Evolutionary conservation across 1,140 invertebrate genomes (phyloP), one percentile per base, ranked within the genome.

Genomic region (Apis dorsata): DNA sequence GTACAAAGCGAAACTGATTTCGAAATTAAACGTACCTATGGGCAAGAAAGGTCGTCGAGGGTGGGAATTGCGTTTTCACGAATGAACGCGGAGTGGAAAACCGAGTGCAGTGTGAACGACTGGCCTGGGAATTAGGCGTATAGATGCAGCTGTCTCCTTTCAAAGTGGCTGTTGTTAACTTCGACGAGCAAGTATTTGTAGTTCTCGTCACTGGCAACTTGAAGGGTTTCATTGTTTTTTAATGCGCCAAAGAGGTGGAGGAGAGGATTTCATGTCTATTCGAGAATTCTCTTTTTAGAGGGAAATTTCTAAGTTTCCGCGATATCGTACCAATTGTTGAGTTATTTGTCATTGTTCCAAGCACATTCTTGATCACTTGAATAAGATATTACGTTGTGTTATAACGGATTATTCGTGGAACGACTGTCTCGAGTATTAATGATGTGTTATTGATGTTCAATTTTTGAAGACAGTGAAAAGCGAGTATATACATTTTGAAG

Each of bases 111-210:
- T 63, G 79, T 65, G 60, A 66, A 81, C 68, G 79, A 80, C 78
- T 72, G 57, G 57, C 44, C 70, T 80, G 79, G 70, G 60, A 81
- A 81, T 75, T 75, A 81, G 62, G 28, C 71, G 51, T 66, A 57
- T 17, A 44, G 60, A 53, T 44, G 34, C 71, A 62, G 77, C 34
- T 79, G 77, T 8, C 44, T 62, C 17, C 68, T 62, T 79, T 24
- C 15, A 74, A 71, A 51, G 17, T 66, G 17, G 15, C 60, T 49
- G 70, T 55, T 62, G 60, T 57, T 49, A 81, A 81, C 79, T 66
- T 81, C 21, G 51, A 28, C 4, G 8, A 28, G 12, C 34, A 5
- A 15, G 53, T 51, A 72, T 71, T 79, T 17, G 62, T 55, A 76
- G 62, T n/a, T n/a, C 3, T 24, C 51, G 68, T 51, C n/a, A n/a